phyloP scores from a whole-genome alignment of 2,113 vertebrate species.

The Trinectes maculatus region DNA sequence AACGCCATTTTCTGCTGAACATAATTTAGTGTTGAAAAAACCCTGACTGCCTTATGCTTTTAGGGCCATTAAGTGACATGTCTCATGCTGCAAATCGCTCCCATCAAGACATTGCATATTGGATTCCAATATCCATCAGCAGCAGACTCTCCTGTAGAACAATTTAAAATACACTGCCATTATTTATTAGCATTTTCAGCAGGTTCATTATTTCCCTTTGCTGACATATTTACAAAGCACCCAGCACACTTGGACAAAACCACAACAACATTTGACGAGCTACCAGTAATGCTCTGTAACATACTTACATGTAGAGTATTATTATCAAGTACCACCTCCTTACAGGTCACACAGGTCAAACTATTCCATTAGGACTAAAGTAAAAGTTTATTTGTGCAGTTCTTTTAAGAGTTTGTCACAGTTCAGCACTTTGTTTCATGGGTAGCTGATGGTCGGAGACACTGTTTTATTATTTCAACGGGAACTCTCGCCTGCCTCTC shows the following conservation, averaged over 20 bases:
- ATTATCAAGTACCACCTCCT: too few relatives aligned
- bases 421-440: background rate
- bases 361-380: background rate
- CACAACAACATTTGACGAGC: too few relatives aligned
- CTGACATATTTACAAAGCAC: too few relatives aligned
- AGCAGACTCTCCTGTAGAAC: background rate
- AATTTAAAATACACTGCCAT: too few relatives aligned
- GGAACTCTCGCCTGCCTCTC: background rate
- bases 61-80: background rate
- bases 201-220: too few relatives aligned
- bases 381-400: background rate
- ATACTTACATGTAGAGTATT: too few relatives aligned
- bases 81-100: background rate
- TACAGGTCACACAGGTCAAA: background rate
- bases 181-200: too few relatives aligned
- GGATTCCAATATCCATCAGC: background rate
- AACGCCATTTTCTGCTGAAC: background rate
- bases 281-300: too few relatives aligned
- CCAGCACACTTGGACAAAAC: too few relatives aligned
- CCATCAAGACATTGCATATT: background rate
- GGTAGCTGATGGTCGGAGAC: background rate
- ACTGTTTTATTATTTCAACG: conserved; percentile 13
- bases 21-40: background rate
- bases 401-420: background rate
- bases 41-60: background rate